Percentiles rank a stretch among this genome's conserved stretches.
Evolutionary conservation across 1,140 invertebrate genomes (phyloP).

Genomic region (Megathymus violae): DNA sequence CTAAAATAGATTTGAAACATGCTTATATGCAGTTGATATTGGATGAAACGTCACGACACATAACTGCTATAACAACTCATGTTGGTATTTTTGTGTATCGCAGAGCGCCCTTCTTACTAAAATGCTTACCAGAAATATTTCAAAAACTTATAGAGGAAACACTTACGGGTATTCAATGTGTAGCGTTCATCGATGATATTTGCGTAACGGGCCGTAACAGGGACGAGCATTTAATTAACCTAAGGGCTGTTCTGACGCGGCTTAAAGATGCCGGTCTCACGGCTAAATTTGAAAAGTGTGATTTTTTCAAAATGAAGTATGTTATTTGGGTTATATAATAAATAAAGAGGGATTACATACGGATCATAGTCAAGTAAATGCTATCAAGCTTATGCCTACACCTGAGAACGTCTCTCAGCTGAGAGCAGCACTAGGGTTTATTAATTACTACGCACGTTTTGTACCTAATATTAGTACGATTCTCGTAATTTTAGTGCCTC

Average conservation of each 20-base stretch:
- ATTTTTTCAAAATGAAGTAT: conserved; percentile 13
- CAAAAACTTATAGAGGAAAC: conserved; percentile 50
- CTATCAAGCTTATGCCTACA: conserved; percentile 2
- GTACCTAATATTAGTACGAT: conserved; percentile 5
- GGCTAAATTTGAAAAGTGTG: conserved; percentile 8
- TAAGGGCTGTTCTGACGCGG: no score
- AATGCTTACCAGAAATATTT: conserved; percentile 50
- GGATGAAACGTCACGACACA: conserved; percentile 29
- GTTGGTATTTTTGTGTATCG: conserved; percentile 50
- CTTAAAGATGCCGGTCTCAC: background rate
- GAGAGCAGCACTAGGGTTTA: conserved; percentile 4
- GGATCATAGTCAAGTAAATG: conserved; percentile 46
- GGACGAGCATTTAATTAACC: background rate
- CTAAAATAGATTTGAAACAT: conserved; percentile 26
- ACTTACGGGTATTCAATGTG: conserved; percentile 35
- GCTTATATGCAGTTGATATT: conserved; percentile 28
- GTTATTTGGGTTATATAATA: conserved; percentile 4
- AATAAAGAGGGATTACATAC: conserved; percentile 14
- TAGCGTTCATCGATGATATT: conserved; percentile 49
- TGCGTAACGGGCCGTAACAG: conserved; percentile 37
- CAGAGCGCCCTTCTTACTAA: conserved; percentile 49
- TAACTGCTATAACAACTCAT: conserved; percentile 52
- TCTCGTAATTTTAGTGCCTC: background rate
- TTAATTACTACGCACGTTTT: conserved; percentile 7
- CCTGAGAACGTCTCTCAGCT: conserved; percentile 11